Conservation (phyloP, 2,797 vertebrate genomes). For the Nasua narica region DNA sequence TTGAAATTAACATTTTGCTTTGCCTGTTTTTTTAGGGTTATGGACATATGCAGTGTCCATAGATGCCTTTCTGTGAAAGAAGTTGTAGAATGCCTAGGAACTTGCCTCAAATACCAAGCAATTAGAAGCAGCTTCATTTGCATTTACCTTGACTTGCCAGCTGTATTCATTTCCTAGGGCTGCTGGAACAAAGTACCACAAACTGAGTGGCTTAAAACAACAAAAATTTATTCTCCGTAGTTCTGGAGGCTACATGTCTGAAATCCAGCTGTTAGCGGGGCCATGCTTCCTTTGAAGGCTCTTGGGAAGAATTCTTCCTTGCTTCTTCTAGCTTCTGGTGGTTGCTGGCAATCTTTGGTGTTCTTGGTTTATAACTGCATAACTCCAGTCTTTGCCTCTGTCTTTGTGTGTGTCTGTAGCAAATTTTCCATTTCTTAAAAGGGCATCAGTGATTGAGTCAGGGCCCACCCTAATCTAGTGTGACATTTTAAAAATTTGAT, state of each 20-base stretch:
- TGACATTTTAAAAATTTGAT: background rate
- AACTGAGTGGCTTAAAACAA: background rate
- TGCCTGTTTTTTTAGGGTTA: background rate
- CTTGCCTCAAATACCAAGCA: background rate
- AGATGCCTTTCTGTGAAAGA: conserved; percentile 23
- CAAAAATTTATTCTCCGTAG: background rate
- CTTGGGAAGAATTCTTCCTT: background rate
- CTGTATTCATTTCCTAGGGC: background rate
- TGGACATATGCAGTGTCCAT: background rate
- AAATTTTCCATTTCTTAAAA: background rate
- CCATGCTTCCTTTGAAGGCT: background rate
- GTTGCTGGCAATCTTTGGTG: background rate
- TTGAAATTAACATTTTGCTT: conserved; percentile 36
- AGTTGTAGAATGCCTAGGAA: background rate
- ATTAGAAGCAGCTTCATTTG: background rate
- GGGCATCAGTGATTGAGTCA: background rate
- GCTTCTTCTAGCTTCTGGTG: background rate
- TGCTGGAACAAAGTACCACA: background rate
- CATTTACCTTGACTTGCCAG: background rate
- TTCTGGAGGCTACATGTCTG: background rate
- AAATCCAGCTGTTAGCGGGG: background rate
- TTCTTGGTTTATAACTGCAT: background rate
- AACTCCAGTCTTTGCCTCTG: background rate
- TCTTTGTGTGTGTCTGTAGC: background rate
- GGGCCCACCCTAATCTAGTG: background rate